phyloP scores from a whole-genome alignment of 2,888 invertebrate species.

The Hydroisotoma schaefferi region DNA sequence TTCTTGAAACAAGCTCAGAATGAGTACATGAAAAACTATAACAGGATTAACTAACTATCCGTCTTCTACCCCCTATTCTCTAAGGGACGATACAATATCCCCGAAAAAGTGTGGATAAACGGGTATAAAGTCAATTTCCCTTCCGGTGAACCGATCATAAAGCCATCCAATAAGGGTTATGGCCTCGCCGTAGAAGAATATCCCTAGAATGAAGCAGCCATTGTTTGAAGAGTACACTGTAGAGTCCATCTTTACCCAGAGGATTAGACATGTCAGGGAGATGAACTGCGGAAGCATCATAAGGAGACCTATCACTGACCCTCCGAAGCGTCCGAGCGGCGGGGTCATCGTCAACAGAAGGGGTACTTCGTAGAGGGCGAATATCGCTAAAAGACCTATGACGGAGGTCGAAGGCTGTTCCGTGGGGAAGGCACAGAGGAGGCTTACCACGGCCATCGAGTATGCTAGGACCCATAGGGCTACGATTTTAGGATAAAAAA shows the following conservation, averaged over 20 bases:
- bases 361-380: slow-evolving; percentile 35
- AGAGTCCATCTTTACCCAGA: slow-evolving; percentile 45
- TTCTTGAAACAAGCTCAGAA: too few species aligned
- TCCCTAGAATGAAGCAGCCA: slow-evolving; percentile 40
- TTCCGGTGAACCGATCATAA: slow-evolving; percentile 32
- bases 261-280: slow-evolving; percentile 32
- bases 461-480: slow-evolving; percentile 44
- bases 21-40: too few species aligned
- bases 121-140: slow-evolving; percentile 43
- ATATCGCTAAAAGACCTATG: slow-evolving; percentile 20
- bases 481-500: too few species aligned
- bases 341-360: slow-evolving; percentile 24
- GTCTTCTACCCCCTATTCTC: too few species aligned
- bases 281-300: slow-evolving; percentile 46
- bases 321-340: not conserved
- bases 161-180: slow-evolving; percentile 32
- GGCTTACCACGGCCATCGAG: slow-evolving; percentile 31
- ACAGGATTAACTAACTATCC: too few species aligned
- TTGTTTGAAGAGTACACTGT: slow-evolving; percentile 38
- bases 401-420: slow-evolving; percentile 17
- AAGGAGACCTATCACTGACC: slow-evolving; percentile 26
- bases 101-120: slow-evolving; percentile 46
- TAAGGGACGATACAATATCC: slow-evolving; percentile 24
- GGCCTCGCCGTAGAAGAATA: slow-evolving; percentile 32
- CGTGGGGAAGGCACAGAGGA: slow-evolving; percentile 23